A percentile compares a stretch with the other conserved stretches of the same genome.
These are phyloP conservation scores for Stegophylla sp. DNA, from an alignment of 2,888 invertebrate species.

Conservation along the genomic window DNA sequence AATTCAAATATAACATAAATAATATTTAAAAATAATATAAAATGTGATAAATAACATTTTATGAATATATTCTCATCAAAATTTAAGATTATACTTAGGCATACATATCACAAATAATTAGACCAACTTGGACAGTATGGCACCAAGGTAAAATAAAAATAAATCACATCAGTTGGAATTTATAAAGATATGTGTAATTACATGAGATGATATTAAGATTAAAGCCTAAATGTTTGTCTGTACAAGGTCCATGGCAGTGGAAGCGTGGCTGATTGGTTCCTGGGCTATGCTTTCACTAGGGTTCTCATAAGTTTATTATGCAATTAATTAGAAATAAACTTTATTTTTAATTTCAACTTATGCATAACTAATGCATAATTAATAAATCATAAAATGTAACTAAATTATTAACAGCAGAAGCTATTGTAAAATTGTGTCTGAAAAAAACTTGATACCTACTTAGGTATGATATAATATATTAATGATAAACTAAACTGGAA, in stretches of 20 bases:
- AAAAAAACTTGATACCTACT: not conserved
- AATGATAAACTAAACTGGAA: not conserved
- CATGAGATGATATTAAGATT: constrained; percentile 21
- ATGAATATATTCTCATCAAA: constrained; percentile 13
- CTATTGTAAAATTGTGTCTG: too few relatives aligned
- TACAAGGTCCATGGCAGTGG: constrained; percentile 55
- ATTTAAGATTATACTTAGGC: constrained; percentile 34
- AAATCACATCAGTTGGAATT: constrained; percentile 19
- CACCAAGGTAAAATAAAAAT: constrained; percentile 38
- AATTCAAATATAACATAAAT: constrained; percentile 12
- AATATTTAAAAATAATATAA: constrained; percentile 5
- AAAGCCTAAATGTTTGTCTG: constrained; percentile 31
- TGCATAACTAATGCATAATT: too few relatives aligned
- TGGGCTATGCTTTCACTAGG: constrained; percentile 25
- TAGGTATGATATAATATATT: not conserved
- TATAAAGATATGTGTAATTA: constrained; percentile 44
- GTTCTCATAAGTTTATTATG: not conserved
- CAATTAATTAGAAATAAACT: not conserved
- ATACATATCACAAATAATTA: constrained; percentile 53
- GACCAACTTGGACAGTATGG: constrained; percentile 52
- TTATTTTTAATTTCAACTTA: too few relatives aligned
- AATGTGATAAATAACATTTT: not conserved
- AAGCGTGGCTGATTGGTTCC: constrained; percentile 55
- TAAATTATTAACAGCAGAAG: too few relatives aligned
- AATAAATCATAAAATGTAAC: too few relatives aligned